Evolutionary conservation across 53 echinoderm and acorn worm species (phyloP).

Genomic region (Henricia sp.): DNA sequence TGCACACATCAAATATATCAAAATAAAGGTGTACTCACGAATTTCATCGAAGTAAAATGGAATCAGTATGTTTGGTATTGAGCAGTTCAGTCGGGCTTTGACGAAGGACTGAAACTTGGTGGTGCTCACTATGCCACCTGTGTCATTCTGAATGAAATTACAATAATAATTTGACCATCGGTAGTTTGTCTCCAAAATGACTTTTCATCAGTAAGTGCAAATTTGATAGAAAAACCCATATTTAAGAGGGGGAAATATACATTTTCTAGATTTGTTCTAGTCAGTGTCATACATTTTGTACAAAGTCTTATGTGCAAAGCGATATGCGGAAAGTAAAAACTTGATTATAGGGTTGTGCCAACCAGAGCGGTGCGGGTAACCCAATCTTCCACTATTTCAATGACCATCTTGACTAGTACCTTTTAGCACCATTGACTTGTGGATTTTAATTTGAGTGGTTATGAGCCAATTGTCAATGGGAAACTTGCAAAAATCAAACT

Average conservation of each 20-base stretch:
- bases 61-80: background rate
- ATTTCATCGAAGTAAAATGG: constrained; percentile 47
- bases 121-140: background rate
- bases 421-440: background rate
- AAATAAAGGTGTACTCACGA: background rate
- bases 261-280: background rate
- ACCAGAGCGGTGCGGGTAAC: background rate
- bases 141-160: constrained; percentile 22
- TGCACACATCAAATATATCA: background rate
- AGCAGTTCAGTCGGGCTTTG: constrained; percentile 48
- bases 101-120: constrained; percentile 21
- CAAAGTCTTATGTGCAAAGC: background rate
- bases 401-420: background rate
- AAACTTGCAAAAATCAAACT: background rate
- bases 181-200: background rate
- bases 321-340: background rate
- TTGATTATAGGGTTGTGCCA: background rate
- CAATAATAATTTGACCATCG: background rate
- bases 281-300: background rate
- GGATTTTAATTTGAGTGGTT: background rate
- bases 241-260: background rate
- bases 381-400: background rate
- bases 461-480: background rate
- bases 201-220: background rate
- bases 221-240: background rate